These are phyloP conservation scores for Ursus arctos DNA, from an alignment of 2,113 vertebrate genomes.

Conservation along the genomic window DNA sequence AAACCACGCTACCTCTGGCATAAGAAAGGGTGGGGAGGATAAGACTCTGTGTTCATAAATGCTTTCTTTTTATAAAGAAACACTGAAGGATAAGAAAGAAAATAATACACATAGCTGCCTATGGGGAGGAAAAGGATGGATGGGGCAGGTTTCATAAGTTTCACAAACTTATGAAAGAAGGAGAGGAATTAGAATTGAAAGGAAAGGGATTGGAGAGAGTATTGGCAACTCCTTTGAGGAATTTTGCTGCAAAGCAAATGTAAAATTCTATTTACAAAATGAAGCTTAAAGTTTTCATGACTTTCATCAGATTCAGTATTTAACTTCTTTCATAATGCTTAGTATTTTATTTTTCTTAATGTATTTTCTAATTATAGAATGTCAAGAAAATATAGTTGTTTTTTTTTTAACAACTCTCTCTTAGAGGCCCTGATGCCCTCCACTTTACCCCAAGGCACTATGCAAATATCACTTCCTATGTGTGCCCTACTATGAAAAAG, in stretches of 20 bases:
- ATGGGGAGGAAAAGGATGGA: not conserved
- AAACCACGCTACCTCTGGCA: not conserved
- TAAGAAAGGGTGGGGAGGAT: not conserved
- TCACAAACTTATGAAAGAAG: not conserved
- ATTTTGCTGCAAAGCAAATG: not conserved
- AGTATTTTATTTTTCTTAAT: conserved; percentile 37
- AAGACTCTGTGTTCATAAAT: not conserved
- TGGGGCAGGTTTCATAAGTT: not conserved
- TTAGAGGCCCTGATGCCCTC: not conserved
- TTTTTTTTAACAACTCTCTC: not conserved
- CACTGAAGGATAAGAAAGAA: not conserved
- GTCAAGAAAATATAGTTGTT: not conserved
- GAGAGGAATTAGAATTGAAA: conserved; percentile 16
- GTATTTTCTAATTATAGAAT: not conserved
- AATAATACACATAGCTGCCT: not conserved
- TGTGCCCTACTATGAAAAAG: not conserved
- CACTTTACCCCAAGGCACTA: not conserved
- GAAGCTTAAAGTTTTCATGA: conserved; percentile 30
- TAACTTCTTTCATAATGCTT: conserved; percentile 22
- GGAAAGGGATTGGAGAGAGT: not conserved
- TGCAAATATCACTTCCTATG: not conserved
- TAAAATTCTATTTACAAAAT: conserved; percentile 25
- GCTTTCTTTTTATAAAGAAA: conserved; percentile 1
- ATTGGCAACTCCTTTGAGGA: not conserved
- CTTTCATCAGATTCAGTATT: conserved; percentile 45